These are phyloP conservation scores for Momotus momota DNA, from an alignment of 2,797 vertebrate species.

Conservation along the genomic window DNA sequence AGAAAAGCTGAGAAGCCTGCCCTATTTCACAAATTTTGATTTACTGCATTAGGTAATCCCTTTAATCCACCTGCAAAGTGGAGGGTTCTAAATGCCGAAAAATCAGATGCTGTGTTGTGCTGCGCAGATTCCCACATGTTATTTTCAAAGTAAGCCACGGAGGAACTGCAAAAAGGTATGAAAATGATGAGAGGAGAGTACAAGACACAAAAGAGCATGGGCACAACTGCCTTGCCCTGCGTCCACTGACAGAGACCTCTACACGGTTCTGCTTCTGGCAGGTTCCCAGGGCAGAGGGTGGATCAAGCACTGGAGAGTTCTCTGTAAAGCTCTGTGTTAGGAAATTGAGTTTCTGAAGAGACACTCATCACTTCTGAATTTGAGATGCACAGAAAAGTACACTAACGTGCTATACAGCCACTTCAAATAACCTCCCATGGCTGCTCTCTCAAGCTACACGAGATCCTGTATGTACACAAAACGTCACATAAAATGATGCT, in stretches of 20 bases:
- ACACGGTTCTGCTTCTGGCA: neutral
- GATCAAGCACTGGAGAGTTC: neutral
- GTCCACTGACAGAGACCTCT: neutral
- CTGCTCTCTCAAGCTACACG: accelerated
- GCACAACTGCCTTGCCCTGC: accelerated
- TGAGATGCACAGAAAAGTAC: neutral
- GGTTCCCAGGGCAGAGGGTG: neutral
- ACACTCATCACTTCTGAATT: neutral
- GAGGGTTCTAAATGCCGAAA: neutral
- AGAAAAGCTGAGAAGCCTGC: neutral
- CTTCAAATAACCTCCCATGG: accelerated
- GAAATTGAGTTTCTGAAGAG: neutral
- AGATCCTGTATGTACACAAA: accelerated
- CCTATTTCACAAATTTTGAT: neutral
- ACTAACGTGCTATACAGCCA: neutral
- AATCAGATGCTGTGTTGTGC: neutral
- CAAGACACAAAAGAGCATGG: neutral
- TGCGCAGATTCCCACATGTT: accelerated
- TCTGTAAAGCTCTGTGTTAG: neutral
- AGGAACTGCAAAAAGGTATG: neutral
- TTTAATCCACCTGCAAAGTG: neutral
- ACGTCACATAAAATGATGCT: neutral
- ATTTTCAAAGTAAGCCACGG: neutral
- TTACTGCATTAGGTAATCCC: neutral
- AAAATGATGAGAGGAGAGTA: neutral